Conservation (phyloP, 1,140 invertebrate genomes). For the Metopolophium dirhodum region DNA sequence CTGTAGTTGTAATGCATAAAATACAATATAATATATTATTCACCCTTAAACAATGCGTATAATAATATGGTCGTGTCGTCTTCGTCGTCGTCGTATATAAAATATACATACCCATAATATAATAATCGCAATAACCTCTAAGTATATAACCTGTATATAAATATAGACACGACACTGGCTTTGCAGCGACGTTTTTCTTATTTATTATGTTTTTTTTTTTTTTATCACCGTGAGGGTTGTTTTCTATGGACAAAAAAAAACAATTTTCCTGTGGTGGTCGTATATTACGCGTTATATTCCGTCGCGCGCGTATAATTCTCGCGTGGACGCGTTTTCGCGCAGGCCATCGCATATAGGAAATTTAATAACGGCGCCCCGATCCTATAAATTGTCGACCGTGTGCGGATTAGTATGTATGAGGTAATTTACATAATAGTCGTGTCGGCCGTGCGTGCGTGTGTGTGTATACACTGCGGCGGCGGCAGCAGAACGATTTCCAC, state of each 20-base stretch:
- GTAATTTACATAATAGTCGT: constrained; percentile 55
- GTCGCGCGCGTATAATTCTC: neutral
- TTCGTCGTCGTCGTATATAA: neutral
- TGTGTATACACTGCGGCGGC: neutral
- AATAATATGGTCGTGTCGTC: neutral
- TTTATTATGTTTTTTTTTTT: constrained; percentile 22
- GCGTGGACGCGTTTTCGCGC: neutral
- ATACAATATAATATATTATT: neutral
- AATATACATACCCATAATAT: neutral
- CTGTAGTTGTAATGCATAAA: neutral
- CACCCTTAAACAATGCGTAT: neutral
- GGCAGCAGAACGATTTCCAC: constrained; percentile 27
- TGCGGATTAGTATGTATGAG: constrained; percentile 55
- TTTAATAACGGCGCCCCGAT: constrained; percentile 30
- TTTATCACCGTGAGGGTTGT: constrained; percentile 17
- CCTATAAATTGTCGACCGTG: constrained; percentile 47
- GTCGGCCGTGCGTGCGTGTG: neutral
- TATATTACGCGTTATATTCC: constrained; percentile 17
- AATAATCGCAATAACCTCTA: neutral
- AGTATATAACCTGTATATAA: neutral
- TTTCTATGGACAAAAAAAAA: constrained; percentile 18
- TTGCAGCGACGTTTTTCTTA: constrained; percentile 23
- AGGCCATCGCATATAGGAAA: constrained; percentile 33
- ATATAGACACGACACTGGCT: constrained; percentile 14
- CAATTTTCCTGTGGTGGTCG: constrained; percentile 8